Percentiles rank a stretch among this genome's conserved stretches.
Evolutionary conservation across 2,888 invertebrate genomes (phyloP).

Genomic region (Apotomis turbidana): DNA sequence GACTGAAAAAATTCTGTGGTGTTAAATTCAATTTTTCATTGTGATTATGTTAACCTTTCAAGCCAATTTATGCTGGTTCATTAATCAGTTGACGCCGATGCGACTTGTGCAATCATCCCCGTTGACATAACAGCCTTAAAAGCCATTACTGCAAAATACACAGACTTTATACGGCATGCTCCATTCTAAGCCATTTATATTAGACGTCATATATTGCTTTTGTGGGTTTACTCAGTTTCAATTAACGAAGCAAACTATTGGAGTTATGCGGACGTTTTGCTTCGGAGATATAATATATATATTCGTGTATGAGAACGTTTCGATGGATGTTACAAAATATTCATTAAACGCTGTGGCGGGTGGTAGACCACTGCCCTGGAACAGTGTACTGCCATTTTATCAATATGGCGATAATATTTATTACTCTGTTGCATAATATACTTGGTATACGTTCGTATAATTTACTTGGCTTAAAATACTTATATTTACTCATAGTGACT

Average conservation of each 20-base stretch:
- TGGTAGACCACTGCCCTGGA: neutral
- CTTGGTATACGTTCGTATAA: too few species aligned
- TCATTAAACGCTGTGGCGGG: neutral
- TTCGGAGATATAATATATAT: conserved; percentile 7
- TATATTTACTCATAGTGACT: too few species aligned
- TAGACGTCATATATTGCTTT: conserved; percentile 67
- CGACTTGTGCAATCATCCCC: conserved; percentile 27
- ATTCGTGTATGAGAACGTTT: neutral
- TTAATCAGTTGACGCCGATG: conserved; percentile 24
- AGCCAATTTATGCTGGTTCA: conserved; percentile 17
- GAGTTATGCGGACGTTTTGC: conserved; percentile 51
- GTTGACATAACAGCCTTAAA: conserved; percentile 35
- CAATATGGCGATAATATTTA: too few species aligned
- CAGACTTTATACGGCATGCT: conserved; percentile 54
- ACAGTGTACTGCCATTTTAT: too few species aligned
- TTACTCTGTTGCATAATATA: too few species aligned
- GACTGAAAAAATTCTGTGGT: too few species aligned
- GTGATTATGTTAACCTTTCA: neutral
- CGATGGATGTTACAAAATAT: neutral
- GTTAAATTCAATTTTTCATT: neutral
- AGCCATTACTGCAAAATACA: conserved; percentile 57
- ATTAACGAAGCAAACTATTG: conserved; percentile 53
- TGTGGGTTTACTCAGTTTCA: conserved; percentile 66
- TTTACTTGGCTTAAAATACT: too few species aligned
- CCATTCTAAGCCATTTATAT: conserved; percentile 55